Base-by-base conservation (phyloP, 2,888 invertebrate species). In the Magallana nippona region DNA sequence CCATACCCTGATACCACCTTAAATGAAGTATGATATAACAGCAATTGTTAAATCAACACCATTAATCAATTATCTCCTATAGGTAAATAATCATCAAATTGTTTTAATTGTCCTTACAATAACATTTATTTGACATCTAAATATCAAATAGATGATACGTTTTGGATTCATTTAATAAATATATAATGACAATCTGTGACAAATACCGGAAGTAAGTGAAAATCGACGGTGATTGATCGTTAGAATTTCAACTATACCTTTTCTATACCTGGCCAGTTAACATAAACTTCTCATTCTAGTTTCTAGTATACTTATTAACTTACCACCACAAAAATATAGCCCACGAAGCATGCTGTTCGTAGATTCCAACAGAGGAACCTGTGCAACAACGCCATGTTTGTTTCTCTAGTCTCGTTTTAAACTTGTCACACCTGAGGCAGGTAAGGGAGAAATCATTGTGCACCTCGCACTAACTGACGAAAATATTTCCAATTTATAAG, bases 311-410 rank as follows among this genome's bases (percentile, higher is more conserved):
- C 27, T 27, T 27, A 71, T 27, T 19, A 81, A 87, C 91, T 89
- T 86, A 92, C 91, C 62, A 89, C 82, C 55, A 89, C 86, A 62
- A 86, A 88, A 19, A 91, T 85, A 81, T 90, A 90, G 81, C 89
- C 89, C 44, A 89, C 88, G 19, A 91, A 88, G n/a, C 90, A 88
- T 22, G 92, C 90, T 56, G 91, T 91, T 78, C 88, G 80, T 8
- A 92, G 87, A 80, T 90, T 89, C 91, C 92, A 92, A 83, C 92
- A 92, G 82, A 92, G 86, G 82, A 91, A 91, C 32, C 90, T 89
- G 84, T 91, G 87, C 80, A 91, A 86, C 71, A 90, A 87, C 91
- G 91, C 91, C 92, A 91, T 92, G 87, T 92, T 92, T 71, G 82
- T 58, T 80, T 80, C 22, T 58, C 22, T 55, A 44, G 32, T 80